Percentiles rank a stretch among this genome's conserved stretches.
Evolutionary conservation across 2,113 vertebrate species (phyloP).

Genomic region (Cichladusa arquata): DNA sequence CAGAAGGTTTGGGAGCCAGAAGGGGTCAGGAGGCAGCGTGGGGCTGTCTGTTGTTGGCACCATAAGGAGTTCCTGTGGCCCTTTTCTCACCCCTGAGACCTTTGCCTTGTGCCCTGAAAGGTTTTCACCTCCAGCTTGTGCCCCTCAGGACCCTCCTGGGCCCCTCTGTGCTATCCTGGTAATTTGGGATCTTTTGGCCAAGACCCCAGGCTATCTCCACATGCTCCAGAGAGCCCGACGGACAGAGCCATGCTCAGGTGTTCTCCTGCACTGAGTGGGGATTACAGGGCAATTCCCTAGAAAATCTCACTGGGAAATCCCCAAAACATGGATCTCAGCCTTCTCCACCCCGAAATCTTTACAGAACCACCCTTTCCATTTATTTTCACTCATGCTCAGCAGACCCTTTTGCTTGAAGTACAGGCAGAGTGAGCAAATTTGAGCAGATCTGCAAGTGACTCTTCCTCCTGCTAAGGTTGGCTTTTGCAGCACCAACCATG

Average conservation of each 20-base stretch:
- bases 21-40: neutral
- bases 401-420: neutral
- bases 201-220: neutral
- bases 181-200: too few relatives aligned
- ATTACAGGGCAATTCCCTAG: neutral
- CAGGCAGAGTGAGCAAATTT: neutral
- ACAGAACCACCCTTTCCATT: neutral
- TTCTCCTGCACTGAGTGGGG: neutral
- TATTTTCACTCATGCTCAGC: neutral
- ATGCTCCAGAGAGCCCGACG: neutral
- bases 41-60: neutral
- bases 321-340: neutral
- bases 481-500: rapidly evolving
- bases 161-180: rapidly evolving
- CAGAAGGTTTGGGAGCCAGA: neutral
- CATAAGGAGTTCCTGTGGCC: neutral
- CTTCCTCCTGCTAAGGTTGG: neutral
- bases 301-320: neutral
- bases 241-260: neutral
- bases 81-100: neutral
- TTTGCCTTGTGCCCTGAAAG: neutral
- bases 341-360: neutral
- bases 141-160: neutral
- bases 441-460: neutral
- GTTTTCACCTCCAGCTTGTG: neutral